Conservation (phyloP, 2,797 vertebrate species). For the Cynodonichthys magdalenae region DNA sequence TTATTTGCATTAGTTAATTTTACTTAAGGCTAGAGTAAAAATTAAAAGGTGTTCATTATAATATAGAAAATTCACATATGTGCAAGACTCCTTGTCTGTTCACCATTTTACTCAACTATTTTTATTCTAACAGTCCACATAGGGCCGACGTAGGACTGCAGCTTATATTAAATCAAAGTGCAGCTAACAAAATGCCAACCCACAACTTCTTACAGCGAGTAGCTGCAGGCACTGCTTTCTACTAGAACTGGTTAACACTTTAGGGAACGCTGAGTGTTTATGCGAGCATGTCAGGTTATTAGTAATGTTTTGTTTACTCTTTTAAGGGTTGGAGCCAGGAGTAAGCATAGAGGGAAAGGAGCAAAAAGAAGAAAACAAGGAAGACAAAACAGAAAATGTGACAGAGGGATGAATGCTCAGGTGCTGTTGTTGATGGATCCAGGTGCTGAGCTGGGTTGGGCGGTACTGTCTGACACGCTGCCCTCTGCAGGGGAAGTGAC, state of each 20-base stretch:
- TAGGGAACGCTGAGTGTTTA: constrained; percentile 45
- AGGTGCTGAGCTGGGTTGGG: constrained; percentile 85
- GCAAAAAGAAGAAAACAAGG: constrained; percentile 49
- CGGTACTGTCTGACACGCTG: constrained; percentile 86
- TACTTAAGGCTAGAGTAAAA: too few species aligned
- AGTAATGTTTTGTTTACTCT: constrained; percentile 17
- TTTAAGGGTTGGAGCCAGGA: constrained; percentile 62
- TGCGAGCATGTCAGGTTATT: constrained; percentile 46
- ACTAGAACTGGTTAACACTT: constrained; percentile 51
- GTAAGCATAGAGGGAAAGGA: constrained; percentile 54
- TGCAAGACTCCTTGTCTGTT: constrained; percentile 47
- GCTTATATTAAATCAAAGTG: constrained; percentile 40
- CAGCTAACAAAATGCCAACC: constrained; percentile 40
- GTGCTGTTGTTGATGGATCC: constrained; percentile 89
- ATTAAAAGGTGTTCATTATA: constrained; percentile 66
- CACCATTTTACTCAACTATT: constrained; percentile 9
- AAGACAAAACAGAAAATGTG: constrained; percentile 61
- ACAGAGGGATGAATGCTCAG: constrained; percentile 81
- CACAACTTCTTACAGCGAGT: constrained; percentile 41
- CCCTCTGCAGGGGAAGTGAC: constrained; percentile 81
- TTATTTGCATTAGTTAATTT: too few species aligned
- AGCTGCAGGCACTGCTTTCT: constrained; percentile 42
- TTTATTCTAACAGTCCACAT: constrained; percentile 31
- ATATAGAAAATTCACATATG: constrained; percentile 55
- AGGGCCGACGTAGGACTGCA: constrained; percentile 28